Percentiles rank a stretch among this genome's conserved stretches.
Conservation (phyloP, 2,113 vertebrate species). For the Lepus americanus region DNA sequence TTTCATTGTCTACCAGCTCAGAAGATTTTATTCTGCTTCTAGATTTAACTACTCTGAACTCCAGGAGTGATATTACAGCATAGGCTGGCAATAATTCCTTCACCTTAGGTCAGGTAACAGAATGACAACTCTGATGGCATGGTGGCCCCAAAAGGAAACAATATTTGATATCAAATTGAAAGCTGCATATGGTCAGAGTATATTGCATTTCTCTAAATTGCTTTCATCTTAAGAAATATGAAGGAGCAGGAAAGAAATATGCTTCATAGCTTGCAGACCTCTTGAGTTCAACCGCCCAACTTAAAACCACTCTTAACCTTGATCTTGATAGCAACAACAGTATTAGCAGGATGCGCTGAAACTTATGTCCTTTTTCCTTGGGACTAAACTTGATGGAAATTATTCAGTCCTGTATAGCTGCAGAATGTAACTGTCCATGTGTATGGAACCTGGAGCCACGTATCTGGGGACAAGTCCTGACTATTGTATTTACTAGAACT, state of each 20-base stretch:
- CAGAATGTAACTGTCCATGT: neutral
- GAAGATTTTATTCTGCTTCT: constrained; percentile 63
- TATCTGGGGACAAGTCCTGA: neutral
- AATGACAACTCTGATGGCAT: neutral
- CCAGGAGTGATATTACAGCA: neutral
- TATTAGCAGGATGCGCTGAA: neutral
- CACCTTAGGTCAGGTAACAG: neutral
- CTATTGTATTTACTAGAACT: neutral
- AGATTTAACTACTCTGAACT: constrained; percentile 40
- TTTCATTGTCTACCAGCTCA: constrained; percentile 57
- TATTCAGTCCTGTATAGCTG: neutral
- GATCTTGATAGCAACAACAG: neutral
- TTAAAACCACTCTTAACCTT: constrained; percentile 10
- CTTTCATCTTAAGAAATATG: constrained; percentile 10
- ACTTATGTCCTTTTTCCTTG: neutral
- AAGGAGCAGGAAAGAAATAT: neutral
- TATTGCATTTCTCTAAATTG: neutral
- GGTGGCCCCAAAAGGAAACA: neutral
- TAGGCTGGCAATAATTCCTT: neutral
- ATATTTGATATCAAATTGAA: neutral
- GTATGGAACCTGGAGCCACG: neutral
- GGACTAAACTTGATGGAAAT: constrained; percentile 14
- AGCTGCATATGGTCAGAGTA: neutral
- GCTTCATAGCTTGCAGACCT: neutral
- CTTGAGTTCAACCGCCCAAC: neutral